Evolutionary conservation across 2,888 invertebrate genomes (phyloP), one percentile per base, ranked within the genome.

Genomic region (Athrips mouffetella): DNA sequence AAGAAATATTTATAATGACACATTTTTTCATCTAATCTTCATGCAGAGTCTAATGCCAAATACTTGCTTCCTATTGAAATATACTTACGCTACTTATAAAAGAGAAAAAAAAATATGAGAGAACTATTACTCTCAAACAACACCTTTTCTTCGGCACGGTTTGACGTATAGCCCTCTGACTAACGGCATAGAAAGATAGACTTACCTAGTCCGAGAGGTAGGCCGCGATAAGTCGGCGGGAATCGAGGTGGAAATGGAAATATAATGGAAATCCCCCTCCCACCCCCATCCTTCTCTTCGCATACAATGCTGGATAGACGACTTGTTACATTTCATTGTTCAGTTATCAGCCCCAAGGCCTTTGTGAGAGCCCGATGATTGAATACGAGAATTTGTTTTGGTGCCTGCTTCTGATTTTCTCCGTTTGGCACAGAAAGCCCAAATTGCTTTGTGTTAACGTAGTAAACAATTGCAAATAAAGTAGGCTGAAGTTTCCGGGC

Each of bases 241-340:
- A 86, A 86, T 81, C 73, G 88, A 87, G 86, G 86, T 88, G 88
- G 87, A 86, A 88, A 88, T 88, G 87, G 86, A 85, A 88, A 87
- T 88, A 86, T 88, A 88, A 88, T 88, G 87, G 85, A 81, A 83
- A 76, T 71, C 73, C 74, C 73, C 69, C 65, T 53, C 58, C 63
- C 61, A 44, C 41, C 53, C 53, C 53, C 56, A 56, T 61, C 54
- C 54, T 53, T 60, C 57, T 62, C 59, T 59, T 62, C 66, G 67
- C 76, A 71, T 74, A 87, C 88, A 88, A 88, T 88, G 84, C 78
- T 71, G 81, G 78, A 84, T 80, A 80, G 83, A 86, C 86, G 87
- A 86, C 87, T 88, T 84, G 87, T 87, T 87, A 87, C 88, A 85
- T 87, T 87, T 86, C 88, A 88, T 87, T 88, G 88, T 88, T 86